phyloP scores from a whole-genome alignment of 1,140 invertebrate species.

The Chlorops oryzae region DNA sequence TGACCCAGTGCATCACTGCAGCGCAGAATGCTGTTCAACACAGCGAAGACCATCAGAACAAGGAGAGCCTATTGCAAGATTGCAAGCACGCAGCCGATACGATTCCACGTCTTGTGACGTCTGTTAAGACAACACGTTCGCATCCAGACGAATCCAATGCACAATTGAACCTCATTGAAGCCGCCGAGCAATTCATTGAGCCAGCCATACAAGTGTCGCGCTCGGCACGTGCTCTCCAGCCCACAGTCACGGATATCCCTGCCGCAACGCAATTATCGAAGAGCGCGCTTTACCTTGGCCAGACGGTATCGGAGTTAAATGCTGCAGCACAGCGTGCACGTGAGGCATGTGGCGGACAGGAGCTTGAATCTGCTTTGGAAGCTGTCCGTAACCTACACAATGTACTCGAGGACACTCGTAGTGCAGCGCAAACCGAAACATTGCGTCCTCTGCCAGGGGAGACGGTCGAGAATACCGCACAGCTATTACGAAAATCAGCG shows the following conservation, averaged over 20 bases:
- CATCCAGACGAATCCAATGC: conserved; percentile 68
- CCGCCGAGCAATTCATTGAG: conserved; percentile 76
- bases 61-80: conserved; percentile 63
- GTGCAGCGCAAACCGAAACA: conserved; percentile 62
- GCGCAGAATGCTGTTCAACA: conserved; percentile 69
- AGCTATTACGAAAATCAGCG: conserved; percentile 62
- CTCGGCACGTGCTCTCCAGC: conserved; percentile 73
- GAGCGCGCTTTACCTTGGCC: conserved; percentile 39
- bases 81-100: conserved; percentile 71
- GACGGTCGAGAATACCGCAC: conserved; percentile 68
- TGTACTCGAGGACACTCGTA: conserved; percentile 75
- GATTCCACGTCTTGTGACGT: conserved; percentile 75
- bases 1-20: conserved; percentile 84
- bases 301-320: conserved; percentile 53
- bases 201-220: conserved; percentile 65
- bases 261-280: conserved; percentile 60
- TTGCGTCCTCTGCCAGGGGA: conserved; percentile 81
- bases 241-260: conserved; percentile 77
- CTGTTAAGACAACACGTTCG: conserved; percentile 66
- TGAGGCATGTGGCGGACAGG: conserved; percentile 81
- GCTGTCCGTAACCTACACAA: conserved; percentile 71
- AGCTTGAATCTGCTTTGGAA: conserved; percentile 76
- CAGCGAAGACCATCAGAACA: conserved; percentile 47
- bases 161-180: conserved; percentile 78
- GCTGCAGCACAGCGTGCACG: conserved; percentile 76